Evolutionary conservation across 2,888 invertebrate genomes (phyloP).

Genomic region (Gymnosoma rotundatum): DNA sequence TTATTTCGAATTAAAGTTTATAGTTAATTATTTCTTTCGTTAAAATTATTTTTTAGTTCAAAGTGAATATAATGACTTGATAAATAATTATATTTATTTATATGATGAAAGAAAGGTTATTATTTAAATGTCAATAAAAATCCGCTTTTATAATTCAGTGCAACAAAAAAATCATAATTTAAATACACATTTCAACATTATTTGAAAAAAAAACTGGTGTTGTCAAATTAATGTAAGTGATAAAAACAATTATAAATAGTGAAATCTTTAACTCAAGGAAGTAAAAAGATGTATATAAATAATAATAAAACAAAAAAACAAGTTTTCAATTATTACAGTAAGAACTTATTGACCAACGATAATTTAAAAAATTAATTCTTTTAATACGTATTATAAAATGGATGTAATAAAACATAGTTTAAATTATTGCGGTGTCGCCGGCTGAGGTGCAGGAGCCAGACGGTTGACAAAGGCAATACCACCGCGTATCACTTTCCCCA

Average conservation of each 20-base stretch:
- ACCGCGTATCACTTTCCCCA: conserved; percentile 85
- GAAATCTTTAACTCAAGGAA: conserved; percentile 15
- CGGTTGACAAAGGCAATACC: conserved; percentile 88
- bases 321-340: conserved; percentile 35
- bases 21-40: conserved; percentile 61
- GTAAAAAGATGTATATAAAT: background rate
- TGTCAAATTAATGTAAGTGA: conserved; percentile 8
- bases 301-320: conserved; percentile 39
- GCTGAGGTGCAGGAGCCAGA: conserved; percentile 87
- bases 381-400: conserved; percentile 40
- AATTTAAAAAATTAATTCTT: conserved; percentile 25
- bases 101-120: conserved; percentile 6
- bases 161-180: background rate
- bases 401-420: conserved; percentile 40
- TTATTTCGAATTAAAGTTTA: conserved; percentile 61
- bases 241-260: conserved; percentile 44
- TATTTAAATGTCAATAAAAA: background rate
- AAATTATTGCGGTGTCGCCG: conserved; percentile 74
- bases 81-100: conserved; percentile 34
- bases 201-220: conserved; percentile 19
- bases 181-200: conserved; percentile 13
- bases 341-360: conserved; percentile 32
- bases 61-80: background rate
- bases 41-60: conserved; percentile 41
- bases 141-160: no score